phyloP scores from a whole-genome alignment of 1,140 invertebrate genomes.

The Amyelois transitella region DNA sequence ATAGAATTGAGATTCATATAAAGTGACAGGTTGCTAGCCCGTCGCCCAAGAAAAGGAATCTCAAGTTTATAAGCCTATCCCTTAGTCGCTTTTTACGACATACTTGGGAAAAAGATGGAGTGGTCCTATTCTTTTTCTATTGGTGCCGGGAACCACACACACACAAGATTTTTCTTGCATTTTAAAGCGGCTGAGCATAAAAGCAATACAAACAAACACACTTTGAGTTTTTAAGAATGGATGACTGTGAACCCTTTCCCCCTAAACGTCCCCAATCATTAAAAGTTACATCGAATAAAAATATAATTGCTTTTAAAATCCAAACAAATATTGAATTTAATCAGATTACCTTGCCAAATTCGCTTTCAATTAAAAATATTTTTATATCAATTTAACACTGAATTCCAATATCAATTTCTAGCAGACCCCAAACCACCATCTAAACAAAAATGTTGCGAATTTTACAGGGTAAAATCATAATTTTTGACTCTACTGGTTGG shows the following conservation, averaged over 20 bases:
- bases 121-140: too few species aligned
- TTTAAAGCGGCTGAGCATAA: neutral
- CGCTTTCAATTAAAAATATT: constrained; percentile 43
- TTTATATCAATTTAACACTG: constrained; percentile 71
- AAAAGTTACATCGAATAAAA: constrained; percentile 22
- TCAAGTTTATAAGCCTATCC: too few species aligned
- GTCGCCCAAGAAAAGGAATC: too few species aligned
- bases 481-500: constrained; percentile 22
- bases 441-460: constrained; percentile 25
- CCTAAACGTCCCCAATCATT: constrained; percentile 23
- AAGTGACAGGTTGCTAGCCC: too few species aligned
- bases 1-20: too few species aligned
- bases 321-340: constrained; percentile 46
- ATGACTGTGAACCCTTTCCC: constrained; percentile 30
- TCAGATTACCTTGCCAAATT: constrained; percentile 31
- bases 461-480: constrained; percentile 7
- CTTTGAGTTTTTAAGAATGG: too few species aligned
- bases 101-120: too few species aligned
- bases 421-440: constrained; percentile 29
- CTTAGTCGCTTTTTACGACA: too few species aligned
- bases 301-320: constrained; percentile 39
- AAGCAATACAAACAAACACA: neutral
- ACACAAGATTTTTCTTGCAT: too few species aligned
- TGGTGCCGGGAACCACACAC: too few species aligned
- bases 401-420: constrained; percentile 62